Evolutionary conservation across 1,140 invertebrate genomes (phyloP).

Genomic region (Drosophila tsacasi): DNA sequence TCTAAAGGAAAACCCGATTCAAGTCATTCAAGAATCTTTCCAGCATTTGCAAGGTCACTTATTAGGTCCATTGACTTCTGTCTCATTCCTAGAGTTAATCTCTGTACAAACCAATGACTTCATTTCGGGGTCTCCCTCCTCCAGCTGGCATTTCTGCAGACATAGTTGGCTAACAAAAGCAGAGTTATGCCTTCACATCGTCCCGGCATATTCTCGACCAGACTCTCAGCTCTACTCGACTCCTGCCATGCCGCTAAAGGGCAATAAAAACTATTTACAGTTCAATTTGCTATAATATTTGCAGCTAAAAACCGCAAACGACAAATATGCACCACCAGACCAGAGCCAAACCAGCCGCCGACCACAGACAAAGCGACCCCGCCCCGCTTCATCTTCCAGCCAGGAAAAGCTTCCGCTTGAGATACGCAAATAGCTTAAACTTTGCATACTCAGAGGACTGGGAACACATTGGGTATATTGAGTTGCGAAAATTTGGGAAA

Average conservation of each 20-base stretch:
- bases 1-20: neutral
- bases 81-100: slow-evolving; percentile 62
- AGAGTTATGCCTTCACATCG: slow-evolving; percentile 48
- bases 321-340: slow-evolving; percentile 72
- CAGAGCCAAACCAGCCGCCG: slow-evolving; percentile 30
- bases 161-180: slow-evolving; percentile 49
- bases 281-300: slow-evolving; percentile 83
- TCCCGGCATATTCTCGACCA: slow-evolving; percentile 36
- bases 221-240: slow-evolving; percentile 14
- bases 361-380: slow-evolving; percentile 54
- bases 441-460: slow-evolving; percentile 37
- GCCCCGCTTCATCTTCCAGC: slow-evolving; percentile 1
- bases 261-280: slow-evolving; percentile 82
- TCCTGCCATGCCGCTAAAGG: slow-evolving; percentile 51
- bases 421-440: slow-evolving; percentile 62
- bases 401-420: slow-evolving; percentile 28
- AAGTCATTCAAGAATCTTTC: too few species aligned
- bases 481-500: neutral
- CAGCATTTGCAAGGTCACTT: neutral
- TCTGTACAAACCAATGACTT: slow-evolving; percentile 64
- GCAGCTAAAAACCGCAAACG: slow-evolving; percentile 72
- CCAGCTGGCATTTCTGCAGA: slow-evolving; percentile 8
- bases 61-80: neutral
- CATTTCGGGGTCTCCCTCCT: slow-evolving; percentile 45
- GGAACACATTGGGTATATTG: slow-evolving; percentile 2